Evolutionary conservation across 2,888 invertebrate species (phyloP), one percentile per base, ranked within the genome.

Genomic region (Drosophila nr. perissopoda): DNA sequence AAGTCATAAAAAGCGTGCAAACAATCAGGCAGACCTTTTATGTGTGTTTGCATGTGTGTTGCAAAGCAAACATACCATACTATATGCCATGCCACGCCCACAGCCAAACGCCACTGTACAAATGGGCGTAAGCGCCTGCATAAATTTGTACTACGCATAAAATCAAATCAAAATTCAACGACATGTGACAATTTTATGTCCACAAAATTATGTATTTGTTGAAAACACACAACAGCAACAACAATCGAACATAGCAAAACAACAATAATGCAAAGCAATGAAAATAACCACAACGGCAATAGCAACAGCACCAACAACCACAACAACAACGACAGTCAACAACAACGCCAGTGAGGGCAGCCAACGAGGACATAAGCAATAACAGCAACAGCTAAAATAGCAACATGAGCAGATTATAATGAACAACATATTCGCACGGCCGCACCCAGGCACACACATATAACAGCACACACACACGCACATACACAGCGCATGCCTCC

Each of bases 111-210:
- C 18, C 34, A 53, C 25, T 11, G 53, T 36, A 48, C 61, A 78
- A 73, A 64, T 69, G 72, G 71, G 70, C 83, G 49, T 76, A 83
- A 83, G 73, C 81, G 85, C 69, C 88, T 83, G 88, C 85, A 86
- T 86, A 86, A 86, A 86, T 86, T 86, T 88, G 76, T 82, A 81
- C 72, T 73, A 89, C 87, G 89, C 89, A 88, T 89, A 84, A 88
- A 84, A 88, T 88, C 87, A 88, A 88, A 88, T 88, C 87, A 88
- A 88, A 89, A 88, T 88, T 87, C 87, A 88, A 87, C 89, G 87
- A 87, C 89, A 89, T 88, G 89, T 89, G 88, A 89, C 89, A 88
- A 89, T 88, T 88, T 89, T 83, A 87, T 89, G 89, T 89, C 89
- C 83, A 87, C 87, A 89, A 88, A 89, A 88, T 88, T 88, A 88